Evolutionary conservation across 1,140 invertebrate species (phyloP), one percentile per base, ranked within the genome.

Genomic region (Stenopsyche tienmushanensis): DNA sequence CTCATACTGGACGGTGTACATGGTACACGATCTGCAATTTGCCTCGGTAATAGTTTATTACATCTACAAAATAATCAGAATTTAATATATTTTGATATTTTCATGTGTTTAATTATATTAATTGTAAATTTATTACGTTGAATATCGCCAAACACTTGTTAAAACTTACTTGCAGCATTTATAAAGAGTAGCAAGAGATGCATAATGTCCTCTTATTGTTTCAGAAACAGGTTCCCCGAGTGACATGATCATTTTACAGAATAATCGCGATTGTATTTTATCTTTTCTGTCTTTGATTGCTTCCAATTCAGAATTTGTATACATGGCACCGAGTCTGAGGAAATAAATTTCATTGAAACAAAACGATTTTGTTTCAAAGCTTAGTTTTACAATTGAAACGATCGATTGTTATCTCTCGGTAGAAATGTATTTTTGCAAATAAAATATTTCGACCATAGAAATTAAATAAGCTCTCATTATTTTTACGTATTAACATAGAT

Each of bases 221-320:
- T 92, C 86, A 0, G 89, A 85, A 45, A 85, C 84, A 0, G 85
- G 81, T 73, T 92, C 87, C 1, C 83, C 86, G 1, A 94, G 79
- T 1, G 86, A 86, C 64, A 88, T 78, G 53, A 94, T 91, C 60
- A 94, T 80, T 77, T 93, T 92, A 44, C 88, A 89, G 79, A 88
- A 94, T 5, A 95, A 77, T 7, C 89, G 82, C 5, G 90, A 91
- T 70, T 92, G 90, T 17, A 94, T 88, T 73, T 92, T 90, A 74
- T 94, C 92, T 71, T 90, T 90, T 63, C 87, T 86, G 71, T 94
- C 92, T 64, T 86, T 83, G 17, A 93, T 81, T 29, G 82, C 79
- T 76, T 94, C 91, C 39, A 94, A 77, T 72, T 93, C 90, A 0
- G 83, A 77, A 74, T 93, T 93, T 1, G 86, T 90, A 73, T 92